Conservation (phyloP, 2,113 vertebrate genomes). For the Calyptommatus sinebrachiatus region DNA sequence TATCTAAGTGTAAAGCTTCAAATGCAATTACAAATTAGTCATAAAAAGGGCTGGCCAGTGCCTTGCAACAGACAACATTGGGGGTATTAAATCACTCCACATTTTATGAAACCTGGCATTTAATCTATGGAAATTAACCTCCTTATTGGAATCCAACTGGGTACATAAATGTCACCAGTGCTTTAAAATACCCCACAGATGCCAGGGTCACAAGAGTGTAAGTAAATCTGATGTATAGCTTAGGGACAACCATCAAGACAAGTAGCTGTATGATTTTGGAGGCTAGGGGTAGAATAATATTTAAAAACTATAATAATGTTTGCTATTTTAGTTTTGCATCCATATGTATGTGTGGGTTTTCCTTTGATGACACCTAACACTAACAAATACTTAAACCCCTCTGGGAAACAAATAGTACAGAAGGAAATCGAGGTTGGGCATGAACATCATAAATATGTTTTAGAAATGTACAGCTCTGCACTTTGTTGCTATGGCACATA, state of each 20-base stretch:
- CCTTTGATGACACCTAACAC: too few species aligned
- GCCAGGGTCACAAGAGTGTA: constrained; percentile 40
- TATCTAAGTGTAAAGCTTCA: not conserved
- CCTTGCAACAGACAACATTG: constrained; percentile 14
- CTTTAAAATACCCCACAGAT: constrained; percentile 54
- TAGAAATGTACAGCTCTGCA: too few species aligned
- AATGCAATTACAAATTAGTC: constrained; percentile 3
- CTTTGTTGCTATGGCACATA: too few species aligned
- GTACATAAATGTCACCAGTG: constrained; percentile 60
- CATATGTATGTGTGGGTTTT: not conserved
- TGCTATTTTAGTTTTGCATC: not conserved
- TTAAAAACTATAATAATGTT: constrained; percentile 5
- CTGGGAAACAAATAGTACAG: too few species aligned
- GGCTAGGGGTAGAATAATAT: not conserved
- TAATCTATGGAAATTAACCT: constrained; percentile 64
- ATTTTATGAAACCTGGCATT: constrained; percentile 58
- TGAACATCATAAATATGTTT: too few species aligned
- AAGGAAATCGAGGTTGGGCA: too few species aligned
- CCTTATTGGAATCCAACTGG: constrained; percentile 54
- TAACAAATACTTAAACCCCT: too few species aligned
- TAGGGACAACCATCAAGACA: constrained; percentile 22
- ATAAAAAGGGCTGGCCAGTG: not conserved
- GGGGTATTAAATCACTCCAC: constrained; percentile 40
- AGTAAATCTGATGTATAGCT: constrained; percentile 20
- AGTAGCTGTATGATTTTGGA: not conserved